Base-by-base conservation (phyloP, 2,888 invertebrate species). In the Palloptera scutellata region DNA sequence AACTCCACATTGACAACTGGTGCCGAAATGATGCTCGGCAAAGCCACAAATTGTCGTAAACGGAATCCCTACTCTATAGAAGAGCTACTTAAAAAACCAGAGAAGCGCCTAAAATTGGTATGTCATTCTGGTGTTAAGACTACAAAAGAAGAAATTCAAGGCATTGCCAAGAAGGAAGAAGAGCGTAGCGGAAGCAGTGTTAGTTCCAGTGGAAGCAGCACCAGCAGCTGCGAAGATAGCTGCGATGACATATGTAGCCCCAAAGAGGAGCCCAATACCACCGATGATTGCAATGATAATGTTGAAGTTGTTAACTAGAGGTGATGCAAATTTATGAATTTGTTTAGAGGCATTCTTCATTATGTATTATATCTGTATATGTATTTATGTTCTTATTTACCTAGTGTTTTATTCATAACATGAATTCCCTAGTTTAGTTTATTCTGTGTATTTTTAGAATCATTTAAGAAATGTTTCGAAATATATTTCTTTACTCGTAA, bases 1-100 rank as follows among this genome's bases (percentile, higher is more conserved):
- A 64, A 68, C n/a, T 69, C 64, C 12, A 66, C 69, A 19, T n/a
- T 64, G 6, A 70, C 64, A 15, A 67, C 64, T 11, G 61, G 19
- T 75, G 78, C 60, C 78, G 81, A 59, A 77, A 81, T 73, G 79
- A 69, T 61, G n/a, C 62, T 15, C 30, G 66, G 66, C 10, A 83
- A 70, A 30, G 60, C 69, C 12, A 67, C 61, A 61, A 75, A 66
- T 62, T 78, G 78, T 45, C 79, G 82, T 17, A 84, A 93, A 82
- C 89, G 91, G 71, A 94, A 93, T 80, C 94, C 94, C 0, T 95
- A 95, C 79, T 94, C 94, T 1, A 95, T 95, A 79, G 95, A 94
- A 76, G 95, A 95, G 78, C 83, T 95, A 10, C 80, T 95, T 41
- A 95, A 94, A 80, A 93, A 93, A 75, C 93, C 93, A 0, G 91